Evolutionary conservation across 1,140 invertebrate genomes (phyloP), one percentile per base, ranked within the genome.

Genomic region (Drosophila burlai): DNA sequence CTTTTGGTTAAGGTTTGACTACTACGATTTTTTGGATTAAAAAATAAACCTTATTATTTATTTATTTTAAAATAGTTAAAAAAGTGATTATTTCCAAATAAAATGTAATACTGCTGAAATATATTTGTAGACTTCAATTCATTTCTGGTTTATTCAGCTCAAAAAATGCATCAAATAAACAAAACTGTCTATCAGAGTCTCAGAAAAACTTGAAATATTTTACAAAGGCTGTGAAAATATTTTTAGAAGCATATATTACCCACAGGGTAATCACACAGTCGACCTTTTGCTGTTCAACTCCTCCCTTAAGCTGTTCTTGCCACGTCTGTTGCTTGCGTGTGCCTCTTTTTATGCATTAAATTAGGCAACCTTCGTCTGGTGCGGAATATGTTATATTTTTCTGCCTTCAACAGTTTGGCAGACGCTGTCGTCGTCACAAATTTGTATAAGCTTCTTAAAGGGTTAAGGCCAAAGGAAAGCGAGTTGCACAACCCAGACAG

Each of bases 261-360:
- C 10, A 31, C 26, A 72, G 74, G 62, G 80, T 82, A 82, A 52
- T 38, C 16, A 8, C 1, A 1, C 21, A 57, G 42, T 57, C 66
- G 4, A 26, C 11, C 31, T 34, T 18, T 10, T 16, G 4, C 18
- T 21, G 8, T 31, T 13, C 7, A 36, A 24, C 26, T 26, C n/a
- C 36, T 36, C 29, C 4, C 6, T 16, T 50, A 55, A 29, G 65
- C 36, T 67, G 54, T 46, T 43, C 52, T n/a, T 68, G 52, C 62
- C 59, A 80, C 55, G 47, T 59, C 38, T 69, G 67, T 67, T 72
- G 66, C 67, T 49, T 84, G 73, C 82, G 77, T 87, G 84, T 84
- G 84, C 66, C 77, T 55, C 66, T 87, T 67, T 67, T 60, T 60
- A 55, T 89, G 84, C 77, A 89, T 87, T 89, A 89, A 89, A 87